These are phyloP conservation scores for Corynorhinus townsendii DNA, from an alignment of 2,113 vertebrate genomes.

Conservation along the genomic window DNA sequence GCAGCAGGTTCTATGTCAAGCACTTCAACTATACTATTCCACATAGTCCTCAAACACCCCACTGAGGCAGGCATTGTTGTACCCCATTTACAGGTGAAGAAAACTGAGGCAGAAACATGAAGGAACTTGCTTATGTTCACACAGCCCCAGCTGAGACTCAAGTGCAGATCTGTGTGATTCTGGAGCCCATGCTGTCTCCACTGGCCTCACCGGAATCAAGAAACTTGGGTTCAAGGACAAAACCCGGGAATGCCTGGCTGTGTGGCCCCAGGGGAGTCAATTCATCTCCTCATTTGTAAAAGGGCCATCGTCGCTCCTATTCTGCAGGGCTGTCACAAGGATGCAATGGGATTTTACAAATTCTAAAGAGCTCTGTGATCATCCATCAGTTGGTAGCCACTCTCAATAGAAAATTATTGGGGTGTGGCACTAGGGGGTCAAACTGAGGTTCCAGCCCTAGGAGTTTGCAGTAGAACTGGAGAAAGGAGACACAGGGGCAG, in stretches of 20 bases:
- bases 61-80: accelerated
- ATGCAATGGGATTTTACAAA: not conserved
- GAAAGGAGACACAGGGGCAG: not conserved
- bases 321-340: not conserved
- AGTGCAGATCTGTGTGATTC: not conserved
- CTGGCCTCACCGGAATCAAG: not conserved
- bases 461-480: not conserved
- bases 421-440: not conserved
- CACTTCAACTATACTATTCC: not conserved
- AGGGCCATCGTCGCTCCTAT: accelerated
- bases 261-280: not conserved
- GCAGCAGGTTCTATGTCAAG: accelerated
- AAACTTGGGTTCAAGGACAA: not conserved
- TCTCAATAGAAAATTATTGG: not conserved
- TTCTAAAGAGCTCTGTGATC: not conserved
- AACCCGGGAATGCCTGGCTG: accelerated
- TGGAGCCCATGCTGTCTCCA: not conserved
- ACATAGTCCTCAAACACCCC: not conserved
- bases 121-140: not conserved
- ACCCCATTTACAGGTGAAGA: not conserved
- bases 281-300: not conserved
- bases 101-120: not conserved
- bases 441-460: not conserved
- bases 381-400: accelerated
- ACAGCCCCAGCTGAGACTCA: not conserved